Conservation (phyloP, 2,797 vertebrate genomes). For the Sebastes itinus region DNA sequence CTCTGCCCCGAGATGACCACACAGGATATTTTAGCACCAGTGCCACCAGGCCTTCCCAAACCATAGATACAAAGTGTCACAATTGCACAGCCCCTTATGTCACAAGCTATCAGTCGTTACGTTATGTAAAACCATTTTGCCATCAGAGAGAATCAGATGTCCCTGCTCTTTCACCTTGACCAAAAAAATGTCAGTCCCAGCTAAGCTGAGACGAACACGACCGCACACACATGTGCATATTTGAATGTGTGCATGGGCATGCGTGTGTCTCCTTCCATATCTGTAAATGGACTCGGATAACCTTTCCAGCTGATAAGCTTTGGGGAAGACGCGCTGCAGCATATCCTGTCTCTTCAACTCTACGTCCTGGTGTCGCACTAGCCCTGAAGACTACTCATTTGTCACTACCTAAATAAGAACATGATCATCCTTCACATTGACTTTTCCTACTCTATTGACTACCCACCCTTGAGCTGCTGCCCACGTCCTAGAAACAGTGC, state of each 20-base stretch:
- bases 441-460: constrained; percentile 21
- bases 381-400: constrained; percentile 40
- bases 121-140: constrained; percentile 57
- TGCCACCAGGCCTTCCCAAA: constrained; percentile 18
- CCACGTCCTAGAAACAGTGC: neutral
- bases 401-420: constrained; percentile 41
- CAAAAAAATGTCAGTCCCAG: neutral
- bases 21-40: constrained; percentile 29
- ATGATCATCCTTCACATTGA: constrained; percentile 35
- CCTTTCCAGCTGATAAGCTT: constrained; percentile 19
- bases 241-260: neutral
- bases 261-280: neutral
- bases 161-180: constrained; percentile 22
- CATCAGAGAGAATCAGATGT: constrained; percentile 35
- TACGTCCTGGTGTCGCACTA: constrained; percentile 20
- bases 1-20: constrained; percentile 34
- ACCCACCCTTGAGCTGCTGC: neutral
- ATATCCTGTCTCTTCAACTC: constrained; percentile 28
- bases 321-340: neutral
- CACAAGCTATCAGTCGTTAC: constrained; percentile 43
- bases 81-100: constrained; percentile 34
- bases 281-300: constrained; percentile 28
- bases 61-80: constrained; percentile 23
- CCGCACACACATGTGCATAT: neutral
- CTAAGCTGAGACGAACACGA: neutral